Evolutionary conservation across 2,797 vertebrate genomes (phyloP), one percentile per base, ranked within the genome.

Genomic region (Cephalopachus bancanus): DNA sequence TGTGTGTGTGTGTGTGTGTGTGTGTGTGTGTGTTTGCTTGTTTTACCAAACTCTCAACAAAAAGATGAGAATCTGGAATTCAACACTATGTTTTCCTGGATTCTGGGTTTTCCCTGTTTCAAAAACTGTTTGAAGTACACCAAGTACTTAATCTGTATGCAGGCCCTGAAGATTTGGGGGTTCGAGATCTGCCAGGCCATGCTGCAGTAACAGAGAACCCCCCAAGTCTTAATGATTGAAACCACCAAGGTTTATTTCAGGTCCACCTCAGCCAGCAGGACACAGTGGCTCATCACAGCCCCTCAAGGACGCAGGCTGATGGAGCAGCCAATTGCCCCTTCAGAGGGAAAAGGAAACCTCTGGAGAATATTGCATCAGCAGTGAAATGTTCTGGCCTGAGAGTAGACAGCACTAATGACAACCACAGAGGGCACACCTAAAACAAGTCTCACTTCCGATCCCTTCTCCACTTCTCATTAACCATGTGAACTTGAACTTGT

Each of bases 31-130:
- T 79, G 55, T 51, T 78, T 60, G 84, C 15, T 22, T 75, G 26
- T 92, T 95, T 64, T 49, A 95, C 28, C 49, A 60, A 87, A 83
- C 44, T 92, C 53, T 33, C 7, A 90, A 84, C 20, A 65, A 93
- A 93, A 19, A 49, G 24, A 57, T 74, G 49, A 75, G 9, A 71
- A 71, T 90, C 69, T 81, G 11, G 8, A 95, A 97, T 93, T 67
- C 33, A 93, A 30, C 22, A 76, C 4, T 37, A 74, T 81, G 22
- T 33, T 91, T 60, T 59, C 57, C 64, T 83, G 12, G 37, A 49
- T 60, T 85, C 83, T 92, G 33, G 67, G 86, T 72, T 74, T 74
- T 93, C 20, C 26, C 44, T n/a, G 20, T 75, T 96, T 86, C 28
- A 96, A 91, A 91, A 90, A 55, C 26, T 49, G 75, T 53, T 71